Conservation (phyloP, 2,797 vertebrate genomes). For the Oreochromis mossambicus region DNA sequence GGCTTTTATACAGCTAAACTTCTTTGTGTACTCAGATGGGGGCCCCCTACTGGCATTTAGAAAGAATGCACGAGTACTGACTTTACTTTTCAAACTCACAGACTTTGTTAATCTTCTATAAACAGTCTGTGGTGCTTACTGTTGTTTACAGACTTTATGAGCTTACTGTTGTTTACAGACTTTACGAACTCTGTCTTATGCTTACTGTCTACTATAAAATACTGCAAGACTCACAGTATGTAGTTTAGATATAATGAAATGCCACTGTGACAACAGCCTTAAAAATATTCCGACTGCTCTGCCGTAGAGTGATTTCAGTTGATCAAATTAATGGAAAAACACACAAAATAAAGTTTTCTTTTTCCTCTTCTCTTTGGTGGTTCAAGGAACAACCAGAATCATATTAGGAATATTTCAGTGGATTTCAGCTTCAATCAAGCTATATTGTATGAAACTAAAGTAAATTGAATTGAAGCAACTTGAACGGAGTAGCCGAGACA, state of each 20-base stretch:
- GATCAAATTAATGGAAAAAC: background rate
- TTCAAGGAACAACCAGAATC: background rate
- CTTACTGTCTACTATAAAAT: background rate
- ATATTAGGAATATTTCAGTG: background rate
- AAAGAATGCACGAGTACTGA: background rate
- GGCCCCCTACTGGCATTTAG: background rate
- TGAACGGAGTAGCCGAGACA: background rate
- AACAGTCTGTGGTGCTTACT: background rate
- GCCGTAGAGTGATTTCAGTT: background rate
- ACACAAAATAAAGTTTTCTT: background rate
- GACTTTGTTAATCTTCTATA: background rate
- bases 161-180: background rate
- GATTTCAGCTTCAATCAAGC: background rate
- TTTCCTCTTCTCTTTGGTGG: background rate
- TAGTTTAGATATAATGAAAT: rapidly evolving
- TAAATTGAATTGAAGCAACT: background rate
- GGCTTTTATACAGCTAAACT: background rate
- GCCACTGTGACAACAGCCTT: background rate
- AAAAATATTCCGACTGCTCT: background rate
- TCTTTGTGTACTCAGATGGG: background rate
- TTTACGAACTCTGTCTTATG: background rate
- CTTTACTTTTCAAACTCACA: background rate
- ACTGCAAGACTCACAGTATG: background rate
- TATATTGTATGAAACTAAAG: background rate
- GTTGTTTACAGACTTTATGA: background rate